Conservation (phyloP, 2,888 invertebrate species). For the Parthenolecanium corni region DNA sequence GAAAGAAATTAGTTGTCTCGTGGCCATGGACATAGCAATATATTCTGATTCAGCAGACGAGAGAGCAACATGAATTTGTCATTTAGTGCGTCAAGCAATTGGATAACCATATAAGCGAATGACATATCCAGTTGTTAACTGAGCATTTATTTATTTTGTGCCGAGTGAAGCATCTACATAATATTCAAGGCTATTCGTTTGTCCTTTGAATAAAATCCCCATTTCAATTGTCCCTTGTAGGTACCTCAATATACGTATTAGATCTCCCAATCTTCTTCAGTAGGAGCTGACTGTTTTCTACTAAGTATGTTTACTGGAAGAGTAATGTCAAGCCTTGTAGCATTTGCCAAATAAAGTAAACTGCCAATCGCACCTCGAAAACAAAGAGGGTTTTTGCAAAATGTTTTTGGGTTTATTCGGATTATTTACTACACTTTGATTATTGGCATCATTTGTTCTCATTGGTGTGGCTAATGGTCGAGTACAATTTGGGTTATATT, state of each 20-base stretch:
- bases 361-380: not conserved
- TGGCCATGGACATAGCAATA: not conserved
- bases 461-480: no score
- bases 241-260: not conserved
- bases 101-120: not conserved
- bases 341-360: not conserved
- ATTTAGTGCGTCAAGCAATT: not conserved
- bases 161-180: not conserved
- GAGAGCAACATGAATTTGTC: not conserved
- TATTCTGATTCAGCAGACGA: conserved; percentile 1
- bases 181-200: not conserved
- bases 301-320: not conserved
- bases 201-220: not conserved
- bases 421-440: no score
- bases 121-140: not conserved
- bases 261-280: not conserved
- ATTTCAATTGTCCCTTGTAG: not conserved
- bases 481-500: no score
- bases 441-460: no score
- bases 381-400: no score
- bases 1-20: not conserved
- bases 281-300: not conserved
- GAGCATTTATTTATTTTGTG: no score
- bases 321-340: not conserved
- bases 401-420: no score